phyloP scores from a whole-genome alignment of 2,888 invertebrate genomes.

The Drosophila sordidula region DNA sequence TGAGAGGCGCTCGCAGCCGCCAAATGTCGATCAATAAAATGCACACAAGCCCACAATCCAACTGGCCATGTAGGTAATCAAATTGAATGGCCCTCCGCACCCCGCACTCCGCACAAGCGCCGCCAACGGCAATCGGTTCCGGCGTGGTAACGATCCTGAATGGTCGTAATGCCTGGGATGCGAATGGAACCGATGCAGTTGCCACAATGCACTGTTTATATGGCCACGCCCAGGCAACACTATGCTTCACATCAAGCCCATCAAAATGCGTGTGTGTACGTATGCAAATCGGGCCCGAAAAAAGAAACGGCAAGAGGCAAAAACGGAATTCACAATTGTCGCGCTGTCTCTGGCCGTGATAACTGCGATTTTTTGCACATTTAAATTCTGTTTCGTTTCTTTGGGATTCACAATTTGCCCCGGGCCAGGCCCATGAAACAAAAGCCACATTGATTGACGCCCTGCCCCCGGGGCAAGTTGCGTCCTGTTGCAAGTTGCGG shows the following conservation, averaged over 20 bases:
- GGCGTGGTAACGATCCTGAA: conserved; percentile 1
- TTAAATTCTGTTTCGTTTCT: conserved; percentile 47
- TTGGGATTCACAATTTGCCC: conserved; percentile 22
- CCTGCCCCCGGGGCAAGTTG: neutral
- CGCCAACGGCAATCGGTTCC: neutral
- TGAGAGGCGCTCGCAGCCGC: conserved; percentile 17
- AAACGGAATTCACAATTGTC: conserved; percentile 38
- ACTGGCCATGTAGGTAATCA: neutral
- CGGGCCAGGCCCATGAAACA: conserved; percentile 13
- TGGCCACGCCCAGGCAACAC: conserved; percentile 8
- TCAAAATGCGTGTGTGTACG: conserved; percentile 6
- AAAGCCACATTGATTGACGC: conserved; percentile 51
- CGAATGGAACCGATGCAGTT: conserved; percentile 23
- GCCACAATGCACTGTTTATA: conserved; percentile 11
- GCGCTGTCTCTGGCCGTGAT: conserved; percentile 21
- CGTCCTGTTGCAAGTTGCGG: neutral
- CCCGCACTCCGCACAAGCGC: no score
- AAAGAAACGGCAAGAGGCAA: neutral
- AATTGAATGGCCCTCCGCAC: no score
- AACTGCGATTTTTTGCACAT: conserved; percentile 49
- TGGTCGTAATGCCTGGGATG: neutral
- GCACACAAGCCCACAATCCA: conserved; percentile 16
- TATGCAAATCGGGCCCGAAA: conserved; percentile 46
- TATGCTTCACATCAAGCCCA: conserved; percentile 19
- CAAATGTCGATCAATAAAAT: conserved; percentile 50